Conservation (phyloP, 1,140 invertebrate species). For the Ericerus pela region DNA sequence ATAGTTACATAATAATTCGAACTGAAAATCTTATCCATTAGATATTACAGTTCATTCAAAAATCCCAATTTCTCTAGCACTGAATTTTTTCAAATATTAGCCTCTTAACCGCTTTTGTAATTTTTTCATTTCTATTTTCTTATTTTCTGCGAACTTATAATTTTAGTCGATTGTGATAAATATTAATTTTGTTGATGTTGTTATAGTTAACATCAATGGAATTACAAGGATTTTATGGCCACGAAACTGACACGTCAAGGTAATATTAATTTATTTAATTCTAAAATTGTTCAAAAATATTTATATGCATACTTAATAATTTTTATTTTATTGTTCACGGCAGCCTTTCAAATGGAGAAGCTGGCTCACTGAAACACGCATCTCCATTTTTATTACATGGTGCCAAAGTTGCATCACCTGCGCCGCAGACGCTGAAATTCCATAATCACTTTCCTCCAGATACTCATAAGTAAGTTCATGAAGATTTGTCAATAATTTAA, state of each 20-base stretch:
- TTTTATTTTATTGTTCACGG: slow-evolving; percentile 15
- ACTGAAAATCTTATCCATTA: no score
- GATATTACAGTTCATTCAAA: no score
- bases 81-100: no score
- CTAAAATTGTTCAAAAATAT: not conserved
- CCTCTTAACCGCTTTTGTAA: not conserved
- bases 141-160: no score
- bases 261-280: slow-evolving; percentile 18
- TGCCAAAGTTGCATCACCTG: slow-evolving; percentile 29
- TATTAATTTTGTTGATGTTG: slow-evolving; percentile 23
- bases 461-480: slow-evolving; percentile 54
- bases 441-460: slow-evolving; percentile 84
- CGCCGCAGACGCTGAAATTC: slow-evolving; percentile 66
- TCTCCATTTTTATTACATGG: slow-evolving; percentile 61
- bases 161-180: not conserved
- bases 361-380: slow-evolving; percentile 46
- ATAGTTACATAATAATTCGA: no score
- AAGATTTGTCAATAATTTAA: slow-evolving; percentile 20
- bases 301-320: not conserved
- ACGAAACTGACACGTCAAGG: slow-evolving; percentile 43
- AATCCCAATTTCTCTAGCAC: no score
- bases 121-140: not conserved
- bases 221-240: slow-evolving; percentile 67
- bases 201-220: slow-evolving; percentile 52
- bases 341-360: slow-evolving; percentile 39